Base-by-base conservation (phyloP, 2,797 vertebrate genomes). In the Helicolenus hilgendorfi region DNA sequence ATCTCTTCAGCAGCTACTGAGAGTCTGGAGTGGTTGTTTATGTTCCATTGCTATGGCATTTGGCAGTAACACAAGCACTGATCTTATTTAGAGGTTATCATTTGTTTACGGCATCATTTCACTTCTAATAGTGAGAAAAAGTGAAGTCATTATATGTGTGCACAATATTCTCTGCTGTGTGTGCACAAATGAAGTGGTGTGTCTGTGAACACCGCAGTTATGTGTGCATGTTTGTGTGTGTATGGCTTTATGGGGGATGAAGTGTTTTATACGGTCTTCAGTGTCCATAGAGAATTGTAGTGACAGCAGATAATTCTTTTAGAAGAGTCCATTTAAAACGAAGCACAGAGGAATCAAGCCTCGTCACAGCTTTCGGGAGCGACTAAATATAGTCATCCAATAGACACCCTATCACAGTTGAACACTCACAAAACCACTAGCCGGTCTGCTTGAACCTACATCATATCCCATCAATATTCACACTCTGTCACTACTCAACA, bases 221-320 rank as follows among this genome's bases (percentile, higher is more conserved):
- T 65, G 26, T 77, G 74, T 72, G 38, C 22, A 18, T 80, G 62
- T 79, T 11, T 77, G 15, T 18, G 31, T 72, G 56, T 70, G 27
- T 26, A 26, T 36, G 77, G 22, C 55, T 38, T 72, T 64, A 65
- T 72, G 69, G 27, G 64, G 53, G 72, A 79, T 88, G 65, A 70
- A 72, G 65, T 75, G 84, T 81, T 84, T 93, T 87, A 86, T 91
- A 92, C 22, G 55, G 80, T 91, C 80, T 41, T 95, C 91, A 94
- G 83, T 41, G 60, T 92, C 94, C 92, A 85, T 89, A 90, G 88
- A 95, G 86, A 96, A 95, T 95, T 65, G 71, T 80, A 89, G 83
- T 94, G 95, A 95, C 95, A 94, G 94, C 93, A 95, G 90, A 95
- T 96, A 89, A 95, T 95, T 95, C 83, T 92, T 92, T 89, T 81